Evolutionary conservation across 2,113 vertebrate species (phyloP).

Genomic region (Okapia johnstoni): DNA sequence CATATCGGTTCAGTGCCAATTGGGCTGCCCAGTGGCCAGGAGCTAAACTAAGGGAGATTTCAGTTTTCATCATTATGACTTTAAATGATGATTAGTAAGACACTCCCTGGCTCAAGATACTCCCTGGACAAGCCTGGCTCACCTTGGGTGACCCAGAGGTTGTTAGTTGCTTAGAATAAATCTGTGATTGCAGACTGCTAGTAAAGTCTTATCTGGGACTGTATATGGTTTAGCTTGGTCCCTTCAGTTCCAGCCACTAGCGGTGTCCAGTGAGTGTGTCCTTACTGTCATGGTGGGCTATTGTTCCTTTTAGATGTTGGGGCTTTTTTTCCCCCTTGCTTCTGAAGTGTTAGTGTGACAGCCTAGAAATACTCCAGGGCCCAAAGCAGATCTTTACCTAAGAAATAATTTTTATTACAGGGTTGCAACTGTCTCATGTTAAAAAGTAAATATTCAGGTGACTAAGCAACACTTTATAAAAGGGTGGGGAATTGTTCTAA

Average conservation of each 20-base stretch:
- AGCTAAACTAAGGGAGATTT: constrained; percentile 59
- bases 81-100: constrained; percentile 18
- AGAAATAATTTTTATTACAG: constrained; percentile 39
- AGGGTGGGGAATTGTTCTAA: accelerated
- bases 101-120: neutral
- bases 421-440: constrained; percentile 35
- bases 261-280: neutral
- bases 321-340: constrained; percentile 1
- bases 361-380: constrained; percentile 41
- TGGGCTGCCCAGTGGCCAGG: constrained; percentile 47
- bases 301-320: neutral
- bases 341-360: neutral
- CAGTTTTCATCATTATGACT: constrained; percentile 48
- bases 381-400: neutral
- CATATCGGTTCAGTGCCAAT: neutral
- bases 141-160: constrained; percentile 48
- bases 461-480: constrained; percentile 44
- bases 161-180: constrained; percentile 5
- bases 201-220: constrained; percentile 1
- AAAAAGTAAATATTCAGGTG: constrained; percentile 58
- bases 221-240: neutral
- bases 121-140: constrained; percentile 13
- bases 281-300: neutral
- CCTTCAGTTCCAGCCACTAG: neutral
- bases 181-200: neutral